These are phyloP conservation scores for Dynastes grantii DNA, from an alignment of 2,888 invertebrate genomes.

Conservation along the genomic window DNA sequence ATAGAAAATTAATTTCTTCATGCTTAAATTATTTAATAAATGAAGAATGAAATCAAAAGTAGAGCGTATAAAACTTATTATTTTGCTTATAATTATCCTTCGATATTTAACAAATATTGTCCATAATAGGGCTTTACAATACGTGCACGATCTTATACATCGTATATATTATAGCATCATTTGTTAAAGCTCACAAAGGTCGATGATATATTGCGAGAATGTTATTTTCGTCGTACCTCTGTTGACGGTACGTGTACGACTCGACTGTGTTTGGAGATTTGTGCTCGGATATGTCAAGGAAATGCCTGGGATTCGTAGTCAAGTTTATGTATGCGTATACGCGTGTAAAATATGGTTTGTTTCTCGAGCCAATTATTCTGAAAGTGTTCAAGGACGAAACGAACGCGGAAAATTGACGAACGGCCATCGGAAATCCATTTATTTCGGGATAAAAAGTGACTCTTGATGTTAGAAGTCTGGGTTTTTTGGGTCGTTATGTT, in stretches of 20 bases:
- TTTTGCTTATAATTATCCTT: too few relatives aligned
- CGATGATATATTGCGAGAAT: conserved; percentile 12
- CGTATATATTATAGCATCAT: too few relatives aligned
- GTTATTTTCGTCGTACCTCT: conserved; percentile 2
- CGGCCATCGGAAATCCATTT: conserved; percentile 29
- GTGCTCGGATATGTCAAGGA: conserved; percentile 31
- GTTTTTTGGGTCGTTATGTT: neutral
- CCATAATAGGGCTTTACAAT: too few relatives aligned
- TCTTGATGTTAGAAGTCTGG: neutral
- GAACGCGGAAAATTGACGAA: conserved; percentile 27
- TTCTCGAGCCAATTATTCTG: conserved; percentile 33
- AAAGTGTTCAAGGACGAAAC: conserved; percentile 28
- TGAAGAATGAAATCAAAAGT: too few relatives aligned
- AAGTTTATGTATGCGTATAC: conserved; percentile 10
- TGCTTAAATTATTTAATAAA: too few relatives aligned
- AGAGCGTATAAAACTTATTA: too few relatives aligned
- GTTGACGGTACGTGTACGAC: conserved; percentile 11
- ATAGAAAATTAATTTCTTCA: too few relatives aligned
- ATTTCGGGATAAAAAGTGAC: conserved; percentile 27
- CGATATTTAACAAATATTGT: too few relatives aligned
- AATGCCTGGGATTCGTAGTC: conserved; percentile 25
- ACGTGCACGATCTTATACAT: too few relatives aligned
- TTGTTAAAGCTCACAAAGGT: neutral
- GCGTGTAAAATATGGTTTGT: conserved; percentile 32
- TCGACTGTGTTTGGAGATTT: conserved; percentile 9